Conservation (phyloP, 2,888 invertebrate genomes). For the Epirrhoe tristata region DNA sequence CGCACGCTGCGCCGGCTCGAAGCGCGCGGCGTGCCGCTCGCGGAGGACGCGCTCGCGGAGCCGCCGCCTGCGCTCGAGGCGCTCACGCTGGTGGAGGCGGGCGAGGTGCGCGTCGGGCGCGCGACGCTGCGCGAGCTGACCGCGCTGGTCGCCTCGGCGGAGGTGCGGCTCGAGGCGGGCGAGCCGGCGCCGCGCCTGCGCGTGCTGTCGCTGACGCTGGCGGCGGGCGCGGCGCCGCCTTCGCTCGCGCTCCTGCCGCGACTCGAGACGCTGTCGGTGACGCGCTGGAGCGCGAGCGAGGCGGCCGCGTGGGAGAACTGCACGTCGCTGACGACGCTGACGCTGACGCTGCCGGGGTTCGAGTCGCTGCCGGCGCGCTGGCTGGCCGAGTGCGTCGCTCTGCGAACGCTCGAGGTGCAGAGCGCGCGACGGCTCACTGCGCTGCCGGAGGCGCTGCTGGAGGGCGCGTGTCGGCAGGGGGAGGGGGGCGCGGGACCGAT, state of each 20-base stretch:
- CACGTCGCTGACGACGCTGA: constrained; percentile 39
- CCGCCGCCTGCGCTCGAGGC: constrained; percentile 27
- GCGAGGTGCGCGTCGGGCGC: constrained; percentile 23
- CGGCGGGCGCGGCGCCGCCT: constrained; percentile 34
- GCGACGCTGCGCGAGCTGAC: constrained; percentile 27
- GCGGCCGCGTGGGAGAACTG: constrained; percentile 16
- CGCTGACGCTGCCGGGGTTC: constrained; percentile 40
- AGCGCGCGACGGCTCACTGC: not conserved
- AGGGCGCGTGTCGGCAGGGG: constrained; percentile 7
- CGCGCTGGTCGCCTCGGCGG: constrained; percentile 37
- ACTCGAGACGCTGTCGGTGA: constrained; percentile 27
- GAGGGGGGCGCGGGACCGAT: constrained; percentile 9
- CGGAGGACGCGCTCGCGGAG: constrained; percentile 9
- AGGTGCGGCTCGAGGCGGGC: constrained; percentile 29
- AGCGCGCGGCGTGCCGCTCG: constrained; percentile 28
- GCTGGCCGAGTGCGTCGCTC: constrained; percentile 27
- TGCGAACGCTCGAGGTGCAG: constrained; percentile 26
- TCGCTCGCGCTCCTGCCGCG: constrained; percentile 34
- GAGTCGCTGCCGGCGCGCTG: constrained; percentile 28
- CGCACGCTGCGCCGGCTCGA: constrained; percentile 25
- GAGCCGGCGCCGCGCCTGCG: constrained; percentile 34
- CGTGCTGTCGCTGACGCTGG: constrained; percentile 36
- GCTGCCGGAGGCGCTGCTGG: constrained; percentile 26
- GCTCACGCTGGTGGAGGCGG: constrained; percentile 40
- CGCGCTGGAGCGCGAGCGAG: constrained; percentile 29